Conservation (phyloP, 2,797 vertebrate species). For the Xerus rutilus region DNA sequence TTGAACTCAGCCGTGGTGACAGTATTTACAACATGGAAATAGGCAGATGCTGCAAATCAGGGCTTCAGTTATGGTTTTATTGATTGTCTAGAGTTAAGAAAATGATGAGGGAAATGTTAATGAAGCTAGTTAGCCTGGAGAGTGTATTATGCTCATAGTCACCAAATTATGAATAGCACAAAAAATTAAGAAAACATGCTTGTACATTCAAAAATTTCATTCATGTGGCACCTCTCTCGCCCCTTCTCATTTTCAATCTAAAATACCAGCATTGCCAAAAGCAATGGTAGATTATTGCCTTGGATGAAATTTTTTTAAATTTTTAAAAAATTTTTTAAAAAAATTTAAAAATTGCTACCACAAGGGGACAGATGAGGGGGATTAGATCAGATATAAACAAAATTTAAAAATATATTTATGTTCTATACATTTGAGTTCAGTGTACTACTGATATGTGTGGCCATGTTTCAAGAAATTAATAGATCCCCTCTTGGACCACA, state of each 20-base stretch:
- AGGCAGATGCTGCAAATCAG: not conserved
- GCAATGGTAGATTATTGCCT: not conserved
- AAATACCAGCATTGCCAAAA: not conserved
- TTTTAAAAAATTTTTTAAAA: no score
- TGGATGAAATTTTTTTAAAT: not conserved
- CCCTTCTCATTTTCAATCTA: not conserved
- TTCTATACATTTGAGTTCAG: not conserved
- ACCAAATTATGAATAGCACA: not conserved
- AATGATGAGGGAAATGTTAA: not conserved
- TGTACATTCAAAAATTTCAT: not conserved
- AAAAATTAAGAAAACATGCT: not conserved
- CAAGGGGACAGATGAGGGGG: not conserved
- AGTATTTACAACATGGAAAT: not conserved
- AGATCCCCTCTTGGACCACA: not conserved
- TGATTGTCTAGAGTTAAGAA: constrained; percentile 24
- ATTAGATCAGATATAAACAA: not conserved
- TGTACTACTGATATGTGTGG: not conserved
- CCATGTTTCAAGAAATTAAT: not conserved
- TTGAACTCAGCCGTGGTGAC: not conserved
- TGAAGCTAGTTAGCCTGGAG: not conserved
- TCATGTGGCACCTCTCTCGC: not conserved
- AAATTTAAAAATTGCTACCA: not conserved
- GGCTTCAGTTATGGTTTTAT: not conserved
- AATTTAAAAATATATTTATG: not conserved
- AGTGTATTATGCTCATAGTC: not conserved